Evolutionary conservation across 2,888 invertebrate genomes (phyloP).

Genomic region (Germaria angustata): DNA sequence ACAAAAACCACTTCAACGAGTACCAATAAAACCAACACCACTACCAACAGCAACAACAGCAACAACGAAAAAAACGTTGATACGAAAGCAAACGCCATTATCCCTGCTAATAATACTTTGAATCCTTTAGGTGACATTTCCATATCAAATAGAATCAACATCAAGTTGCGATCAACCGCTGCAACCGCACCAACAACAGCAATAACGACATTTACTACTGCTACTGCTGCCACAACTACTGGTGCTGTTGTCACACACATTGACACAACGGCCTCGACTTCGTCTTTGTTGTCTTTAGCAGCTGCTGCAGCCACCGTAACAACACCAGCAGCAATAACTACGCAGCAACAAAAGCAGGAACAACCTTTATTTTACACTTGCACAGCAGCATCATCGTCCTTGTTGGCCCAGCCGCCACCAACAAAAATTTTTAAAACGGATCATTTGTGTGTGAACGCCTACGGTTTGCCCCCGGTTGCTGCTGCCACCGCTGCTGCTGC

Average conservation of each 20-base stretch:
- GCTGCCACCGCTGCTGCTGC: conserved; percentile 76
- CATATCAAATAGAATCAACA: conserved; percentile 22
- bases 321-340: conserved; percentile 44
- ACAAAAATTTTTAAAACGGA: conserved; percentile 78
- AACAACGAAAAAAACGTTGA: conserved; percentile 35
- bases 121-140: conserved; percentile 40
- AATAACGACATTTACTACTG: conserved; percentile 4
- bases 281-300: conserved; percentile 50
- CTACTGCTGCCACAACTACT: background rate
- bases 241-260: conserved; percentile 24
- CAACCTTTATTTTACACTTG: conserved; percentile 74
- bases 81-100: conserved; percentile 7
- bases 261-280: conserved; percentile 58
- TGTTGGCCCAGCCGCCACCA: conserved; percentile 78
- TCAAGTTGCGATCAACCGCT: conserved; percentile 28
- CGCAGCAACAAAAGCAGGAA: conserved; percentile 66
- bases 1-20: conserved; percentile 41
- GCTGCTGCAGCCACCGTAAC: conserved; percentile 46
- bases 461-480: conserved; percentile 77
- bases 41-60: conserved; percentile 40
- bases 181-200: conserved; percentile 17
- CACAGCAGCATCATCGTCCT: conserved; percentile 72
- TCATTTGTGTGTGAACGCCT: conserved; percentile 77
- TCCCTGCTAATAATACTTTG: conserved; percentile 38
- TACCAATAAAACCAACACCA: background rate